Base-by-base conservation (phyloP, 35 echinoderm and acorn worm genomes). In the Amphiura filiformis region DNA sequence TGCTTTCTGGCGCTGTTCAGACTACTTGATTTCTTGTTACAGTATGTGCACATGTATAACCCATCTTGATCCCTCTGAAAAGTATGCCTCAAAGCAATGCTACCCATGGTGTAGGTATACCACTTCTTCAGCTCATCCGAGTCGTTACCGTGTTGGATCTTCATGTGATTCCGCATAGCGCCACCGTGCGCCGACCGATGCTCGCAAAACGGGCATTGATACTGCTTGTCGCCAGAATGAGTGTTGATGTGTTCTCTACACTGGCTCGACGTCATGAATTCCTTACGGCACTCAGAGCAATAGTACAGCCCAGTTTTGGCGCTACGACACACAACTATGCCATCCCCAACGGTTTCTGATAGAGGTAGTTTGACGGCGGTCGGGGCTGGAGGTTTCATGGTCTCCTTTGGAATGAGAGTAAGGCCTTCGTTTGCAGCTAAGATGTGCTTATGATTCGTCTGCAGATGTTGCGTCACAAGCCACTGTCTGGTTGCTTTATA, bases 101-200 rank as follows among this genome's bases (percentile, higher is more conserved):
- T 70, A 70, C 61, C 61, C 61, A 70, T 70, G 28, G 61, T 70
- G 61, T 70, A 70, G 26, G 61, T 70, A n/a, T 70, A 70, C 61
- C 61, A 70, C 61, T 70, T 70, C 28, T 70, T 70, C 61, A 70
- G 61, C 26, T 70, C 61, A n/a, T 70, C 61, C 1, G 61, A 70
- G 26, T 70, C 61, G 26, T 70, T 70, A 23, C 61, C 61, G 26
- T 70, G 61, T n/a, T 70, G 61, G 28, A 70, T 70, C 61, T 70
- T 70, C 61, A 70, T 70, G 26, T 70, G 61, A 30, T 70, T 70
- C 15, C 61, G 9, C 61, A 70, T 70, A 15, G 61, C 61, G 9
- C 61, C 61, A 70, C 61, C 61, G 26, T 70, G 61, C 7, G 61
- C 61, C 26, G 61, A 70, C 3, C 61, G 61, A n/a, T 70, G 61